Evolutionary conservation across 1,140 invertebrate species (phyloP).

Genomic region (Aphis craccivora): DNA sequence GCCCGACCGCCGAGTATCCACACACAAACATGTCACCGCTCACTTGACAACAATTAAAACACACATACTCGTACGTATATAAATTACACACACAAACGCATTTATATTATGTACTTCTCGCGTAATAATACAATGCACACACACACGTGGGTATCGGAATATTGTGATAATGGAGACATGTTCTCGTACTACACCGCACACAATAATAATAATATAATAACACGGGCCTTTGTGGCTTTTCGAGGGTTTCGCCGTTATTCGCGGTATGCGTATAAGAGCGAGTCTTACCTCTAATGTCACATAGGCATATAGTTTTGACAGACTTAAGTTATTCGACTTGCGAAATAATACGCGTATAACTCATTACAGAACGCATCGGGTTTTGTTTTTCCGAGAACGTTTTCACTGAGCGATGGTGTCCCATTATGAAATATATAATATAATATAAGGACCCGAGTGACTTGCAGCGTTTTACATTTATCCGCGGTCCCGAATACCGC

Average conservation of each 20-base stretch:
- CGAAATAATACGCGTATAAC: not conserved
- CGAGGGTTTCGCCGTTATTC: too few relatives aligned
- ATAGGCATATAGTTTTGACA: not conserved
- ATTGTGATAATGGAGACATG: not conserved
- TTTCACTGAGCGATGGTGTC: not conserved
- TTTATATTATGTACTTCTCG: not conserved
- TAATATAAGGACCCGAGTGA: not conserved
- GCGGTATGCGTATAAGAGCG: not conserved
- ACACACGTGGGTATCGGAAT: not conserved
- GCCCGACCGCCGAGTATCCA: not conserved
- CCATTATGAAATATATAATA: not conserved
- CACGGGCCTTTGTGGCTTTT: not conserved
- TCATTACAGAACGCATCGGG: not conserved
- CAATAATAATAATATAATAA: not conserved
- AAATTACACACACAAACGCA: too few relatives aligned
- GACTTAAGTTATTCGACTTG: not conserved
- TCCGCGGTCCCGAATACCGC: too few relatives aligned
- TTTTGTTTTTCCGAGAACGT: not conserved
- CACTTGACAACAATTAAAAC: constrained; percentile 24
- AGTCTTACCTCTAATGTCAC: not conserved
- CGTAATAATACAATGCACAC: not conserved
- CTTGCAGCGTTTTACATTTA: not conserved
- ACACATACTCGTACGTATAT: not conserved
- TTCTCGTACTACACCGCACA: not conserved
- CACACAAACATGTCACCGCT: constrained; percentile 30